Evolutionary conservation across 2,888 invertebrate species (phyloP), one percentile per base, ranked within the genome.

Genomic region (Liopterus haemorrhoidalis): DNA sequence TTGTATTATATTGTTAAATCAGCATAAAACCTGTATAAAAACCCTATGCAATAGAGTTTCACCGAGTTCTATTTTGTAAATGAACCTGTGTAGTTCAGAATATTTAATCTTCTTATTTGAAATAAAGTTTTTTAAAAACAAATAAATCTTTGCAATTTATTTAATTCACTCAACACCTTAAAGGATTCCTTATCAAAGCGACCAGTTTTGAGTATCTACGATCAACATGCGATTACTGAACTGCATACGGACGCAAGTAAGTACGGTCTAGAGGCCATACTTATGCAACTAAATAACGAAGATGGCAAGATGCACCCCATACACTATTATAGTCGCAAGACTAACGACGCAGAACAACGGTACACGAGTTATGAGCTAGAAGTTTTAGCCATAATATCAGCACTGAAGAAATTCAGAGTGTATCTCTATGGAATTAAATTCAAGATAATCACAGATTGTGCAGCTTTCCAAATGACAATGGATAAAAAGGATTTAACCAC

Each of bases 281-380:
- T 63, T n/a, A 11, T 63, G 4, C 60, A 62, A 37, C 52, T 43
- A 28, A 41, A 47, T 11, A 30, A 21, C 6, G 38, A 52, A 2
- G 55, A 55, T 30, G 49, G 46, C 8, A 31, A 52, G 8, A 46
- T 60, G 5, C 62, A 62, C 37, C 62, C 59, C 1, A 52, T 63
- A 1, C 56, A 57, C 30, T 66, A 51, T 24, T 52, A 57, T 49
- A 62, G 61, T 19, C 50, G 51, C n/a, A 62, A 60, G 43, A 62
- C 61, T 0, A 57, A 57, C 0, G 47, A 50, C 3, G 54, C 59
- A 4, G 59, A 64, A 49, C 49, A 53, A 22, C 57, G 56, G 39
- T 63, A 60, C 32, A 38, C 45, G 11, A 59, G 61, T 19, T 65
- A 64, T 41, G 62, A 65, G 28, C 43, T 66, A 2, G 63, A 66